Percentiles rank a stretch among this genome's conserved stretches.
Conservation (phyloP, 2,797 vertebrate genomes). For the Myiotriccus ornatus region DNA sequence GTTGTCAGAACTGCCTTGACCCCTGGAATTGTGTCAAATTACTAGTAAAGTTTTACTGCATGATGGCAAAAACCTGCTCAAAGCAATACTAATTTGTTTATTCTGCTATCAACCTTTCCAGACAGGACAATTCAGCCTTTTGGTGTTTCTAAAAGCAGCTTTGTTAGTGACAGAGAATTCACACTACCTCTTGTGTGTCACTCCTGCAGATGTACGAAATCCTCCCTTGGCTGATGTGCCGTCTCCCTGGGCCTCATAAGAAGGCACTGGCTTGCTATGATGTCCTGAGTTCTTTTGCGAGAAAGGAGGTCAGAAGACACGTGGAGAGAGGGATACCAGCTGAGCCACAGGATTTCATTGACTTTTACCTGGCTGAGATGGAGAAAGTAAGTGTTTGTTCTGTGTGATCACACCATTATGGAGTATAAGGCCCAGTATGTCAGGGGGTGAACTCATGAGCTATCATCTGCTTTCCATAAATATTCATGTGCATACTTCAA, state of each 20-base stretch:
- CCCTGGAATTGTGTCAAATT: neutral
- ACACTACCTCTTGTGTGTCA: neutral
- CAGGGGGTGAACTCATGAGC: neutral
- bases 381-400: conserved; percentile 11
- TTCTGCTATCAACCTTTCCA: neutral
- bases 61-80: neutral
- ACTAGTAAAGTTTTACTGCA: neutral
- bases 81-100: neutral
- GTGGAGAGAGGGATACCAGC: conserved; percentile 18
- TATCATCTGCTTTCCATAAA: neutral
- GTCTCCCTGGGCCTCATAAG: conserved; percentile 49
- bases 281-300: conserved; percentile 20
- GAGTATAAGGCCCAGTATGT: neutral
- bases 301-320: conserved; percentile 39
- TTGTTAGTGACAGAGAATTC: neutral
- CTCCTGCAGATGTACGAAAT: conserved; percentile 34
- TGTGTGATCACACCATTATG: neutral
- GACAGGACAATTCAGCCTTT: neutral
- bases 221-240: conserved; percentile 44
- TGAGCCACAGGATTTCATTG: conserved; percentile 53
- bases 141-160: neutral
- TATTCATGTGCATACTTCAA: neutral
- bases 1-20: neutral
- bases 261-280: neutral
- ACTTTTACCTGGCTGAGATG: conserved; percentile 55